Conservation (phyloP, 1,140 invertebrate species). For the Caenorhabditis brenneri region DNA sequence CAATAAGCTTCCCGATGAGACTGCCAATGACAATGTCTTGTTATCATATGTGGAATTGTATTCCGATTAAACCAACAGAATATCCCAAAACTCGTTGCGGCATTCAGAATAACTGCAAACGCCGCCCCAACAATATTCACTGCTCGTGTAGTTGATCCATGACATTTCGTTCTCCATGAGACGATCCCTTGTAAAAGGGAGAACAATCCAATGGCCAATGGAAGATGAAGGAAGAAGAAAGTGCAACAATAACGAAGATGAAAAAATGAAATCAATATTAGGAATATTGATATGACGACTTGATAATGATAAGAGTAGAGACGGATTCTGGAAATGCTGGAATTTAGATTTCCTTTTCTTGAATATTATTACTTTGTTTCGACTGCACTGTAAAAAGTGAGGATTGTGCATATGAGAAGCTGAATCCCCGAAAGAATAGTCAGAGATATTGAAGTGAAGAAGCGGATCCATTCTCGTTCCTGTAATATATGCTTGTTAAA, state of each 20-base stretch:
- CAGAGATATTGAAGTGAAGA: slow-evolving; percentile 32
- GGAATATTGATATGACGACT: slow-evolving; percentile 25
- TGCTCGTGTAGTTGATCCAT: neutral
- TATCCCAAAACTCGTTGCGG: slow-evolving; percentile 33
- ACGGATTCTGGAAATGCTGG: slow-evolving; percentile 33
- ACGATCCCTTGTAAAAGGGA: slow-evolving; percentile 30
- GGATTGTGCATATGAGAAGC: slow-evolving; percentile 2
- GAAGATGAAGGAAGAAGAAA: slow-evolving; percentile 35
- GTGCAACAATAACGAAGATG: slow-evolving; percentile 46
- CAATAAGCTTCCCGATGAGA: slow-evolving; percentile 37
- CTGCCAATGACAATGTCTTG: slow-evolving; percentile 43
- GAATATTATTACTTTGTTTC: slow-evolving; percentile 42
- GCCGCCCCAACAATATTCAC: slow-evolving; percentile 37
- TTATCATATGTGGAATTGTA: slow-evolving; percentile 39
- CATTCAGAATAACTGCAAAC: slow-evolving; percentile 36
- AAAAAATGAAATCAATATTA: slow-evolving; percentile 23
- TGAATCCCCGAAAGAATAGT: slow-evolving; percentile 27
- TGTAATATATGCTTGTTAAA: neutral
- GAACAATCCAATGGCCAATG: slow-evolving; percentile 34
- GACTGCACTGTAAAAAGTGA: slow-evolving; percentile 43
- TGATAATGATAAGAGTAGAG: slow-evolving; percentile 41
- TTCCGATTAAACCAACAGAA: slow-evolving; percentile 44
- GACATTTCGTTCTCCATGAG: slow-evolving; percentile 44
- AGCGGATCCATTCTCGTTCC: slow-evolving; percentile 39
- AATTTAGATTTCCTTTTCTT: neutral